Percentiles rank a stretch among this genome's conserved stretches.
Evolutionary conservation across 2,888 invertebrate species (phyloP).

Genomic region (Agriopis aurantiaria): DNA sequence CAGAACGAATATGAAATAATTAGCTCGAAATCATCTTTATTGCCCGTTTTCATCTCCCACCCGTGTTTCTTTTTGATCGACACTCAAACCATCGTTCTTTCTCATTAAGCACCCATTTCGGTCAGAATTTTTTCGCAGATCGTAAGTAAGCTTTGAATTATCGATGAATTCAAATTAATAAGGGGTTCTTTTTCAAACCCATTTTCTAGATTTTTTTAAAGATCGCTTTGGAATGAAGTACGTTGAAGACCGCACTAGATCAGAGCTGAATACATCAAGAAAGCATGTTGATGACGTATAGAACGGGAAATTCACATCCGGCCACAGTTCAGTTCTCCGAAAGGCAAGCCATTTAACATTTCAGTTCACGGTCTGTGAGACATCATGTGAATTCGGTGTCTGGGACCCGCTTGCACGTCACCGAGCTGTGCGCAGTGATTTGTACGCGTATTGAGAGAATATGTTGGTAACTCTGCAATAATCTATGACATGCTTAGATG

Average conservation of each 20-base stretch:
- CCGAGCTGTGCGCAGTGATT: slow-evolving; percentile 6
- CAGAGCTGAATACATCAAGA: not conserved
- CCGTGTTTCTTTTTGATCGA: slow-evolving; percentile 20
- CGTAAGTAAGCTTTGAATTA: slow-evolving; percentile 23
- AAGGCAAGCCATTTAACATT: not conserved
- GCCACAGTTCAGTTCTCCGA: slow-evolving; percentile 5
- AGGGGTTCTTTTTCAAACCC: slow-evolving; percentile 14
- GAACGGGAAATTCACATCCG: not conserved
- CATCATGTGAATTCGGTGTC: slow-evolving; percentile 7
- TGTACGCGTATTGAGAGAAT: not conserved
- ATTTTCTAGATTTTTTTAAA: slow-evolving; percentile 22
- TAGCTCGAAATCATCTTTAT: slow-evolving; percentile 28
- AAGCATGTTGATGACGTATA: not conserved
- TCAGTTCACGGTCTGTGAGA: slow-evolving; percentile 6
- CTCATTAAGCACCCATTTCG: slow-evolving; percentile 13
- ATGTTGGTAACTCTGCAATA: not conserved
- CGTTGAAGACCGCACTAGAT: slow-evolving; percentile 8
- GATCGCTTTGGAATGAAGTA: slow-evolving; percentile 19
- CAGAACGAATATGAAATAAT: slow-evolving; percentile 23
- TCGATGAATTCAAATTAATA: slow-evolving; percentile 26
- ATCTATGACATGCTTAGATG: too few species aligned
- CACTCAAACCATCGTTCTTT: slow-evolving; percentile 11
- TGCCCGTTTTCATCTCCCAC: slow-evolving; percentile 21
- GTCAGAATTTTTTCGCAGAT: slow-evolving; percentile 19
- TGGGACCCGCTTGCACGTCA: not conserved